Evolutionary conservation across 2,888 invertebrate species (phyloP).

Genomic region (Lepidochrysops patricia): DNA sequence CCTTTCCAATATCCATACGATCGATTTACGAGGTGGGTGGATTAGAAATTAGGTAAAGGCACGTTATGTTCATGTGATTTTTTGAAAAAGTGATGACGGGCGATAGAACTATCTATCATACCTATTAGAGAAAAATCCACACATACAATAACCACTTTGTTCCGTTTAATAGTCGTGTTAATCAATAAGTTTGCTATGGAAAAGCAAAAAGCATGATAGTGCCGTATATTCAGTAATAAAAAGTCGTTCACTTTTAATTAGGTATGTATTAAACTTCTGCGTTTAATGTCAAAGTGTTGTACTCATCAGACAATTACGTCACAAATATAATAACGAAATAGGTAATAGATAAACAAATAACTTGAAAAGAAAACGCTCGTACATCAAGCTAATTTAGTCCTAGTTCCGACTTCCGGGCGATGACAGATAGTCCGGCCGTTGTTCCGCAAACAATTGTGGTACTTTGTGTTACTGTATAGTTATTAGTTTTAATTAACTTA

Average conservation of each 20-base stretch:
- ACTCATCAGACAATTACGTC: too few relatives aligned
- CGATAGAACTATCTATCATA: too few relatives aligned
- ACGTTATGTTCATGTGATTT: neutral
- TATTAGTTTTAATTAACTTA: neutral
- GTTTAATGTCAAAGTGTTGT: too few relatives aligned
- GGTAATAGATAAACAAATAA: neutral
- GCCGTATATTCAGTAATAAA: too few relatives aligned
- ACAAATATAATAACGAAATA: neutral
- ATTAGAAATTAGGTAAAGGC: neutral
- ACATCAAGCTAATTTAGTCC: neutral
- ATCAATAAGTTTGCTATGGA: too few relatives aligned
- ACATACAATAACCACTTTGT: too few relatives aligned
- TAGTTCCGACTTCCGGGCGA: neutral
- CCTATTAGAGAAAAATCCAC: too few relatives aligned
- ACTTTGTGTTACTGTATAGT: neutral
- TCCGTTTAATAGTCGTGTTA: too few relatives aligned
- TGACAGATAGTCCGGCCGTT: neutral
- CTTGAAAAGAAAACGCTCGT: neutral
- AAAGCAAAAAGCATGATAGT: too few relatives aligned
- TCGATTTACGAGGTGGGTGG: neutral
- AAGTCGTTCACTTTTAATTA: too few relatives aligned
- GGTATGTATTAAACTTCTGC: too few relatives aligned
- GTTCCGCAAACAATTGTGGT: neutral
- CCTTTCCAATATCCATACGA: neutral
- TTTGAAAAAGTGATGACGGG: neutral